A percentile compares a stretch with the other conserved stretches of the same genome.
These are phyloP conservation scores for Sterrhoptilus dennistouni DNA, from an alignment of 2,113 vertebrate species.

Conservation along the genomic window DNA sequence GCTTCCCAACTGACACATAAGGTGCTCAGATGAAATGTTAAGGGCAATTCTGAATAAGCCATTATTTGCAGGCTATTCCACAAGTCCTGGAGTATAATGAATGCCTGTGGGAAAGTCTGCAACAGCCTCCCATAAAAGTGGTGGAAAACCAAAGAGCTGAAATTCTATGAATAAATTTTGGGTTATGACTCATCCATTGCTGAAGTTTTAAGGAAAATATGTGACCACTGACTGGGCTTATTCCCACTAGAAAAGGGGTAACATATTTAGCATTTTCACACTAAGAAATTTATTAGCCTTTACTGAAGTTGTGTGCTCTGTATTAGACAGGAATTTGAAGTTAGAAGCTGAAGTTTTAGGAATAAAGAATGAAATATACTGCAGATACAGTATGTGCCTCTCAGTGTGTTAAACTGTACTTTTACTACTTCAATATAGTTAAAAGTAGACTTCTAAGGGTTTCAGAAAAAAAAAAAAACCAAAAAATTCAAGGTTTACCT, in stretches of 20 bases:
- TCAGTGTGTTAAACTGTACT: neutral
- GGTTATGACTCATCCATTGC: conserved; percentile 24
- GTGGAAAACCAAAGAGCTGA: conserved; percentile 30
- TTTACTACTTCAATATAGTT: neutral
- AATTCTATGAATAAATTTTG: conserved; percentile 36
- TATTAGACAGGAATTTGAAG: neutral
- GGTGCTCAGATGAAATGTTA: neutral
- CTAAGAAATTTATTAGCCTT: neutral
- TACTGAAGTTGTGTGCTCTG: neutral
- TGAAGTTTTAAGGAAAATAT: conserved; percentile 48
- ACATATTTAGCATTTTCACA: neutral
- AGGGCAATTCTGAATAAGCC: neutral
- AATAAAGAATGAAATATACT: neutral
- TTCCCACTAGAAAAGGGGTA: conserved; percentile 21
- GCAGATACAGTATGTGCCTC: neutral
- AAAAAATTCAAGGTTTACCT: neutral
- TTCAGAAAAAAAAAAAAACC: neutral
- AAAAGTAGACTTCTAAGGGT: neutral
- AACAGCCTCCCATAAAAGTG: neutral
- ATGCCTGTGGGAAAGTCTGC: neutral
- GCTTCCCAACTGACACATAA: neutral
- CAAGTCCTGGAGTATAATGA: neutral
- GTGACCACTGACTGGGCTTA: neutral
- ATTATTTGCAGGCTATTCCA: neutral
- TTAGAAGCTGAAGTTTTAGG: neutral